Evolutionary conservation across 2,797 vertebrate genomes (phyloP), one percentile per base, ranked within the genome.

Genomic region (Typhlichthys subterraneus): DNA sequence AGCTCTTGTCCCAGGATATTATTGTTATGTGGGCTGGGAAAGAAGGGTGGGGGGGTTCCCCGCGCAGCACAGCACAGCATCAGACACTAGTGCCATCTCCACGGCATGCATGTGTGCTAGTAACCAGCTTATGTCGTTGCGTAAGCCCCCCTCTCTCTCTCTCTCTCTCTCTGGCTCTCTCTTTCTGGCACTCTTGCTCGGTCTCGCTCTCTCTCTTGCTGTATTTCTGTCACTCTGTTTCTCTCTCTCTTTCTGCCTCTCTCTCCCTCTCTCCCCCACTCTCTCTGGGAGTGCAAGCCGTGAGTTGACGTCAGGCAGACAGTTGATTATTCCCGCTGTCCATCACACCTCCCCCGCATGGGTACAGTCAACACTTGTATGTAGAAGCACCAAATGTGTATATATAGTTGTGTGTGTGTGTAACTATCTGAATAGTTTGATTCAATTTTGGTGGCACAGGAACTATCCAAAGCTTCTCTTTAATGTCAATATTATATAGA

Each of bases 51-150:
- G 14, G 50, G 14, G 62, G 75, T 54, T 72, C 80, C 61, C 23
- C 52, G 52, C 58, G 65, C 81, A 76, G 77, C 67, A 75, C 81
- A 76, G 77, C 67, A 76, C 76, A 83, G 79, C 87, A 82, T 82
- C 73, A 61, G 76, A 59, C 63, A 70, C 72, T 47, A 57, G 77
- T 80, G 71, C 64, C 82, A 76, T 88, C 93, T 92, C 93, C 90
- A 91, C 85, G 91, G 90, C 88, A 4, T 89, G 85, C 87, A 74
- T 86, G 79, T 66, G 76, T 51, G 61, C 85, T 91, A 61, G 61
- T 69, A 73, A 79, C 61, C 85, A 84, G 75, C 70, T 81, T 87
- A 70, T 86, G 78, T 85, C 72, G 74, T 79, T 70, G 67, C 72
- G 23, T 23, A 23, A 61, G 69, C 53, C 38, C 64, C 6, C 38